phyloP scores from a whole-genome alignment of 2,888 invertebrate species.

The Agriopis aurantiaria region DNA sequence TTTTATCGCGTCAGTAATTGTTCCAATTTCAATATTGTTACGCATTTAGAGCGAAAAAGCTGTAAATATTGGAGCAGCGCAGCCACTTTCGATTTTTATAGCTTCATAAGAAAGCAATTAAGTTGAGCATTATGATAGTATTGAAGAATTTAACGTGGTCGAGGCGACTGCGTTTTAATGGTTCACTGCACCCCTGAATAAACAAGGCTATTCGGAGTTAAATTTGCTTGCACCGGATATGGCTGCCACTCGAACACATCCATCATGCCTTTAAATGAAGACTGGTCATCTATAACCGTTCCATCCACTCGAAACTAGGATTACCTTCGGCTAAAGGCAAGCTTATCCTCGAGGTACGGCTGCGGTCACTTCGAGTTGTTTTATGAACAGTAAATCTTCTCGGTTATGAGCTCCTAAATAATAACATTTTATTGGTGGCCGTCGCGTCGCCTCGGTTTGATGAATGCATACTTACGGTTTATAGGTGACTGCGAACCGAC shows the following conservation, averaged over 20 bases:
- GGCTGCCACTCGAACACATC: constrained; percentile 80
- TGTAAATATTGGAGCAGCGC: constrained; percentile 71
- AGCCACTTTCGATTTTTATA: constrained; percentile 79
- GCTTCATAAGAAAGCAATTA: constrained; percentile 83
- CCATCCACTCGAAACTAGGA: constrained; percentile 65
- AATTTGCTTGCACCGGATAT: constrained; percentile 85
- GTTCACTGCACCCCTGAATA: constrained; percentile 85
- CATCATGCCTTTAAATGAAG: constrained; percentile 74
- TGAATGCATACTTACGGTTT: constrained; percentile 76
- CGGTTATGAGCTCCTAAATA: constrained; percentile 83
- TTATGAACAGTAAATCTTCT: constrained; percentile 81
- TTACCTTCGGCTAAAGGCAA: constrained; percentile 61
- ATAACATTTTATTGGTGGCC: constrained; percentile 80
- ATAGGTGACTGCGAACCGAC: constrained; percentile 68
- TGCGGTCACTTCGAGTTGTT: constrained; percentile 71
- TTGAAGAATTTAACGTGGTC: constrained; percentile 83
- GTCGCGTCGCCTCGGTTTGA: constrained; percentile 68
- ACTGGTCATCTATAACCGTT: constrained; percentile 63
- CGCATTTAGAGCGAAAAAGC: constrained; percentile 68
- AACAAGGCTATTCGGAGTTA: constrained; percentile 82
- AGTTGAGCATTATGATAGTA: constrained; percentile 82
- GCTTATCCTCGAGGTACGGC: constrained; percentile 53
- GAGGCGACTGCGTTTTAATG: constrained; percentile 77
- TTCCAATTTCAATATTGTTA: constrained; percentile 68
- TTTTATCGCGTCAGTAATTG: constrained; percentile 60